Evolutionary conservation across 2,888 invertebrate genomes (phyloP).

Genomic region (Notodonta ziczac): DNA sequence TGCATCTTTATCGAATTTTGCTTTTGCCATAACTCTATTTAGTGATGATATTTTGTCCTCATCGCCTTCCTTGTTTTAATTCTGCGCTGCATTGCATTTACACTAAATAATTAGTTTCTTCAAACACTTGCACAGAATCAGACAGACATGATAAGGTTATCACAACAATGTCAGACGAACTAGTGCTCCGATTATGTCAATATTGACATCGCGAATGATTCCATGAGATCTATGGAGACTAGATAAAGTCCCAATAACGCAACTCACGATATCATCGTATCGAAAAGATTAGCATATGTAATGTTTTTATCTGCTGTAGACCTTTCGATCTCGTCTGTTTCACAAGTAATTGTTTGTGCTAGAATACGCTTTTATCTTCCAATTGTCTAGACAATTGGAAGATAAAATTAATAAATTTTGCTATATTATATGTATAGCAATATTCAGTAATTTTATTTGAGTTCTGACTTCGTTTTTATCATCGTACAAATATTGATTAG

Average conservation of each 20-base stretch:
- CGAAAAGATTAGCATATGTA: not conserved
- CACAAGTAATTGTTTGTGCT: not conserved
- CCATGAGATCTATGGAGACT: not conserved
- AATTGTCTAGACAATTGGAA: conserved; percentile 5
- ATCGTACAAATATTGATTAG: no score
- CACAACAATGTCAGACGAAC: not conserved
- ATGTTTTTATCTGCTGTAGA: not conserved
- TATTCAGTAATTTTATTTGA: not conserved
- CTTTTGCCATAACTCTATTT: no score
- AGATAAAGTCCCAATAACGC: not conserved
- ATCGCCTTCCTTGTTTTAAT: no score
- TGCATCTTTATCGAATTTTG: no score
- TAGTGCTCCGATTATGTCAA: not conserved
- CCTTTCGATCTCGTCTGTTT: not conserved
- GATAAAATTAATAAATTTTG: no score
- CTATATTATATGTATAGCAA: not conserved
- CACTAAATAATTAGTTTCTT: not conserved
- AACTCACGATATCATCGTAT: not conserved
- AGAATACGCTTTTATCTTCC: not conserved
- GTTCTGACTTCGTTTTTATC: no score
- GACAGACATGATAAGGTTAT: not conserved
- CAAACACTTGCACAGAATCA: not conserved
- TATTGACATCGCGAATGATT: not conserved
- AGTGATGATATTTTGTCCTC: no score
- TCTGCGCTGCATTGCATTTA: no score